Base-by-base conservation (phyloP, 2,888 invertebrate species). In the Ochlodes sylvanus region DNA sequence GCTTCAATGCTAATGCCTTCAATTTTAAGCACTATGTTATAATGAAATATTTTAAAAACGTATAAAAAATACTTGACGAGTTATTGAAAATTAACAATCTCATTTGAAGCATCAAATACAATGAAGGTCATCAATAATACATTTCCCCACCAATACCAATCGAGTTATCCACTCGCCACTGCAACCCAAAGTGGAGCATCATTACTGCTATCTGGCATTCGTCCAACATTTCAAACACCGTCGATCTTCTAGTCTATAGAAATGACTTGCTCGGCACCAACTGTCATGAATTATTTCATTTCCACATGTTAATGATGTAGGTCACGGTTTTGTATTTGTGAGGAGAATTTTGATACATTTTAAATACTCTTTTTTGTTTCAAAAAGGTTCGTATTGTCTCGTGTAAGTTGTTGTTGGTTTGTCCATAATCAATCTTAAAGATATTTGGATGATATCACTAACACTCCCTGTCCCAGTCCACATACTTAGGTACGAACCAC, bases 161-260 rank as follows among this genome's bases (percentile, higher is more conserved):
- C 27, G 19, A 68, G 47, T 68, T 62, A 50, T 68, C 55, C 47
- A 47, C 55, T 62, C 38, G 62, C 55, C 47, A 47, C 55, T 62
- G 56, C 67, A 67, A 55, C 55, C 55, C 27, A 62, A 44, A 66
- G 61, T 50, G 38, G 38, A 62, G 56, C 61, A 41, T 62, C 62
- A 68, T 68, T 68, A 62, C 55, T 41, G 62, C 12, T 56, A 19
- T 38, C 67, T 68, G 67, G 67, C 67, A 62, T 27, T 9, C 62
- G 15, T 68, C 67, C 67, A 68, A 68, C 27, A 38, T 44, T 44
- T 38, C 17, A 34, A 62, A 44, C 21, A 50, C 47, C 50, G 67
- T 68, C 67, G 15, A 68, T 68, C 38, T 12, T 52, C 9, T 9
- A 17, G 38, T 64, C 57, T 27, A 58, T 41, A 68, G 54, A 68